Percentiles rank a stretch among this genome's conserved stretches.
phyloP scores from a whole-genome alignment of 2,888 invertebrate genomes.

The Epinotia brunnichana region DNA sequence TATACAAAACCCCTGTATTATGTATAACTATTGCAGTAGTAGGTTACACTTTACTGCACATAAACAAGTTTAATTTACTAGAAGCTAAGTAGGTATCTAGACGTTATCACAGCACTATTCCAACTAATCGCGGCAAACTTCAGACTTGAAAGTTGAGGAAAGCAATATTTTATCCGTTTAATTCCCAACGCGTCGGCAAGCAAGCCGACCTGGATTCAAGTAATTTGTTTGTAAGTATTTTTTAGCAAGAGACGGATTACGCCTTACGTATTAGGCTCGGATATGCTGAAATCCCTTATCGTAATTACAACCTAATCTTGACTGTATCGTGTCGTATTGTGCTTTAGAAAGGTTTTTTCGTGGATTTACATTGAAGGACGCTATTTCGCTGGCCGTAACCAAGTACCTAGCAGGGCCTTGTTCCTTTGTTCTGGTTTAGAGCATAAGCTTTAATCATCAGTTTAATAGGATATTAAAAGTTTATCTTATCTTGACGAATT shows the following conservation, averaged over 20 bases:
- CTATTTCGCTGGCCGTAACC: constrained; percentile 1
- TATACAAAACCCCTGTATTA: not conserved
- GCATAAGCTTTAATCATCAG: constrained; percentile 4
- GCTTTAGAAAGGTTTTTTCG: constrained; percentile 32
- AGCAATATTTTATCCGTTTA: constrained; percentile 46
- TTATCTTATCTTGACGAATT: not conserved
- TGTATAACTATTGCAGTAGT: not conserved
- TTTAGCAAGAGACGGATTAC: constrained; percentile 42
- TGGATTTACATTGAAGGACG: constrained; percentile 18
- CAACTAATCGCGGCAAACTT: constrained; percentile 46
- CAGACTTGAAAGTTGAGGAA: constrained; percentile 47
- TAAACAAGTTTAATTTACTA: not conserved
- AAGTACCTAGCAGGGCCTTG: not conserved
- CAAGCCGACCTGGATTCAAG: constrained; percentile 36
- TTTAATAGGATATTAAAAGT: not conserved
- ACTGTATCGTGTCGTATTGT: constrained; percentile 32
- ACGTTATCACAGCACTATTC: not conserved
- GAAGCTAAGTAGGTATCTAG: not conserved
- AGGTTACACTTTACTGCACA: not conserved
- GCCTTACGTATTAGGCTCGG: constrained; percentile 38
- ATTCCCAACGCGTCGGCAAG: constrained; percentile 39
- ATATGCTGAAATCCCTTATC: constrained; percentile 40
- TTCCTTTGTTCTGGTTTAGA: not conserved
- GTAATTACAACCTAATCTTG: constrained; percentile 42
- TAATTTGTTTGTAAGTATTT: constrained; percentile 36